Percentiles rank a stretch among this genome's conserved stretches.
Evolutionary conservation across 35 echinoderm and acorn worm genomes (phyloP).

Genomic region (Ptychodera flava): DNA sequence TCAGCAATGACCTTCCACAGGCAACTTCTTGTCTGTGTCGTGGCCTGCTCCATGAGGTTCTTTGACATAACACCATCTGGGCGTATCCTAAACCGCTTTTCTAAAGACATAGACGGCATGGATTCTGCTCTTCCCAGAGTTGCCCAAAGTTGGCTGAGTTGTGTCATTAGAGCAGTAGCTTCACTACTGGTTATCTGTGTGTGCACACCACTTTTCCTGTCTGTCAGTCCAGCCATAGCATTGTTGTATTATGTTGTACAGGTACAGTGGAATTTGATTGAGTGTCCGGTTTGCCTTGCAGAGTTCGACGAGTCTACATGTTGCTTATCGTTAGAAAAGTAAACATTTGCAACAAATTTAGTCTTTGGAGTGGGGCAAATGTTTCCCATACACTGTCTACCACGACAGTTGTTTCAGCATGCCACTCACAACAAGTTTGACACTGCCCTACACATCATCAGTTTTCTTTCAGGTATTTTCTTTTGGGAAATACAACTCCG

Average conservation of each 20-base stretch:
- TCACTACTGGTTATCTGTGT: constrained; percentile 10
- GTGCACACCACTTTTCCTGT: constrained; percentile 37
- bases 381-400: no score
- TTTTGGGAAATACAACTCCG: no score
- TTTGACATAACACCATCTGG: neutral
- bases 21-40: constrained; percentile 29
- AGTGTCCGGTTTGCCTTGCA: no score
- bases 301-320: no score
- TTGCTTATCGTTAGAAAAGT: no score
- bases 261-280: no score
- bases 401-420: no score
- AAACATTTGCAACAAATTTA: no score
- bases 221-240: constrained; percentile 29
- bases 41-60: constrained; percentile 5
- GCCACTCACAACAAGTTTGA: no score
- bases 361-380: no score
- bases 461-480: no score
- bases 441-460: no score
- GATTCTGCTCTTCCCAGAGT: neutral
- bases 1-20: constrained; percentile 44
- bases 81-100: neutral
- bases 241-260: constrained; percentile 59
- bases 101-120: neutral
- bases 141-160: neutral
- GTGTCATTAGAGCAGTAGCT: neutral